These are phyloP conservation scores for Sphecodes monilicornis DNA, from an alignment of 2,888 invertebrate genomes.

Conservation along the genomic window DNA sequence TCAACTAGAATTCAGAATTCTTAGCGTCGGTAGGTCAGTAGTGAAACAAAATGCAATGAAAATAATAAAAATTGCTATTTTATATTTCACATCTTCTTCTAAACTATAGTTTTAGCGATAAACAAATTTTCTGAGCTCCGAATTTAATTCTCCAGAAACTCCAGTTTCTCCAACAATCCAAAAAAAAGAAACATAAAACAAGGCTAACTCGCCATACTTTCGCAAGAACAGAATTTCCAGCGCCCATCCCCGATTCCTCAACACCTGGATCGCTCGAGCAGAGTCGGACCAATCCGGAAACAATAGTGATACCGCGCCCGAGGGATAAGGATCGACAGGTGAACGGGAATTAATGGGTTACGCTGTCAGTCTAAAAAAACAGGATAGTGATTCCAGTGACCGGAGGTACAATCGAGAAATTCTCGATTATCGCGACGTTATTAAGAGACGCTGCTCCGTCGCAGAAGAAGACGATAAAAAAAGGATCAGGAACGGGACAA, in stretches of 20 bases:
- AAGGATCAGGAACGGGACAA: constrained; percentile 34
- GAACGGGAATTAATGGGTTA: constrained; percentile 43
- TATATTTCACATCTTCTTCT: too few relatives aligned
- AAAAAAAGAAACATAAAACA: background rate
- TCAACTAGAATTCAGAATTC: too few relatives aligned
- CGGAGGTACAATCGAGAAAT: background rate
- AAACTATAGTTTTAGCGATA: too few relatives aligned
- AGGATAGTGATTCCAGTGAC: background rate
- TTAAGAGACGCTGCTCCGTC: constrained; percentile 29
- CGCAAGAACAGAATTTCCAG: background rate
- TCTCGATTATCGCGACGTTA: constrained; percentile 23
- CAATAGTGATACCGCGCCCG: constrained; percentile 27
- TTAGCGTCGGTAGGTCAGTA: too few relatives aligned
- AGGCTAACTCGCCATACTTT: background rate
- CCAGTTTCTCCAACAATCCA: too few relatives aligned
- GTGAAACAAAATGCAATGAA: too few relatives aligned
- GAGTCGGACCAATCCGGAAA: background rate
- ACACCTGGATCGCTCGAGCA: background rate
- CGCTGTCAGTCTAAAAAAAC: background rate
- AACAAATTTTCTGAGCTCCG: too few relatives aligned
- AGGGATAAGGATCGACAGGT: constrained; percentile 56
- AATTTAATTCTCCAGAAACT: too few relatives aligned
- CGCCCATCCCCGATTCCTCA: background rate
- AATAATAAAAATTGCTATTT: too few relatives aligned
- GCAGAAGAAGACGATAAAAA: background rate